Evolutionary conservation across 2,113 vertebrate species (phyloP), one percentile per base, ranked within the genome.

Genomic region (Chaetodon auriga): DNA sequence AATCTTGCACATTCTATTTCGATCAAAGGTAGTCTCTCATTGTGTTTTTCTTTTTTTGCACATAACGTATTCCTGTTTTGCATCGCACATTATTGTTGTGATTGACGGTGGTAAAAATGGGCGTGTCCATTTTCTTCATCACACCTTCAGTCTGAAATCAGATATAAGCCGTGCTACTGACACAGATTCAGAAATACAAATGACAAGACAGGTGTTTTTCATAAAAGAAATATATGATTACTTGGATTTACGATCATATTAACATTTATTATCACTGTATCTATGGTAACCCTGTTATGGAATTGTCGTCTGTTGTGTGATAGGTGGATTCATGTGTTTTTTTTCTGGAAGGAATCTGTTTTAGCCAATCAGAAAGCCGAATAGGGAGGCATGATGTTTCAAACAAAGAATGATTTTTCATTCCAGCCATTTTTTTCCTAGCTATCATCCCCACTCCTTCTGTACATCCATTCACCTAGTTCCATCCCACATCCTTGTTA

Each of bases 61-160:
- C 5, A 69, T 6, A 10, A 6, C 5, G 9, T 35, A n/a, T 74
- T 45, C 9, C n/a, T 70, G 4, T 51, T 61, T 10, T 36, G 72
- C 7, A n/a, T 49, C 2, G 2, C 48, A 57, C 79, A 15, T 58
- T 55, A 16, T 86, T 89, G 69, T 87, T 91, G 78, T 89, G 90
- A 80, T 83, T 77, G 75, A 88, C 11, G 25, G 68, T 4, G 11
- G 55, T 55, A 21, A 83, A 82, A 90, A 93, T 93, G 90, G 93
- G 93, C 76, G 90, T 93, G 91, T 90, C 91, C 83, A 15, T 83
- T 66, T 76, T 82, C 69, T 83, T 62, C 55, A 48, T 82, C 0
- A 48, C 72, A 85, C 73, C 85, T 86, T 73, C 11, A 7, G 9
- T 51, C 18, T 80, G 16, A 80, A 82, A 25, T 30, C 12, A 13